A percentile compares a stretch with the other conserved stretches of the same genome.
Evolutionary conservation across 2,888 invertebrate genomes (phyloP).

Genomic region (Nephrotoma flavescens): DNA sequence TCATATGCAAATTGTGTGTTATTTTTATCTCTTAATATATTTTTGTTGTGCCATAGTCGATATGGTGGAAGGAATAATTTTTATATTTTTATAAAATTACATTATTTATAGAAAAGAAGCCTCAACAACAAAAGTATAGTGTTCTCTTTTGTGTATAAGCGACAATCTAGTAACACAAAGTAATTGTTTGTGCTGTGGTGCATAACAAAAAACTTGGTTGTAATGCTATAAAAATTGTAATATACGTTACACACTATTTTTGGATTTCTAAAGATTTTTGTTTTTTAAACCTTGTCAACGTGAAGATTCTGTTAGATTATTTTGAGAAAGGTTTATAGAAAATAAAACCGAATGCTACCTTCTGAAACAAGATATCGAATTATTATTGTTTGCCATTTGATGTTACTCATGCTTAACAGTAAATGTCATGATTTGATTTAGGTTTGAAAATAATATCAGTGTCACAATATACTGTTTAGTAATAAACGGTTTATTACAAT

Average conservation of each 20-base stretch:
- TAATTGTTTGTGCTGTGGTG: not conserved
- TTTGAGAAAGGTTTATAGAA: not conserved
- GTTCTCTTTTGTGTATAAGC: not conserved
- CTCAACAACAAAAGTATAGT: not conserved
- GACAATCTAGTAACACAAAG: not conserved
- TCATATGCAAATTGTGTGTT: not conserved
- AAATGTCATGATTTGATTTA: not conserved
- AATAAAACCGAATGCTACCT: not conserved
- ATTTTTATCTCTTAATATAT: not conserved
- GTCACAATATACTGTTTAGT: too few species aligned
- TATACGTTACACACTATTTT: not conserved
- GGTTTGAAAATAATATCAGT: not conserved
- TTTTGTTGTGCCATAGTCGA: not conserved
- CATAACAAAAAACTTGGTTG: not conserved
- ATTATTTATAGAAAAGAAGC: not conserved
- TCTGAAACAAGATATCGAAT: not conserved
- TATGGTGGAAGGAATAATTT: not conserved
- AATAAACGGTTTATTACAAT: too few species aligned
- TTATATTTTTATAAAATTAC: not conserved
- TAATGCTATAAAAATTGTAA: not conserved
- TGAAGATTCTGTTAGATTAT: not conserved
- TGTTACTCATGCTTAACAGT: too few species aligned
- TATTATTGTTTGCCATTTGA: too few species aligned
- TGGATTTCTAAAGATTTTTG: not conserved
- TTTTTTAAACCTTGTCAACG: not conserved